Evolutionary conservation across 2,113 vertebrate genomes (phyloP), one percentile per base, ranked within the genome.

Genomic region (Plotosus lineatus): DNA sequence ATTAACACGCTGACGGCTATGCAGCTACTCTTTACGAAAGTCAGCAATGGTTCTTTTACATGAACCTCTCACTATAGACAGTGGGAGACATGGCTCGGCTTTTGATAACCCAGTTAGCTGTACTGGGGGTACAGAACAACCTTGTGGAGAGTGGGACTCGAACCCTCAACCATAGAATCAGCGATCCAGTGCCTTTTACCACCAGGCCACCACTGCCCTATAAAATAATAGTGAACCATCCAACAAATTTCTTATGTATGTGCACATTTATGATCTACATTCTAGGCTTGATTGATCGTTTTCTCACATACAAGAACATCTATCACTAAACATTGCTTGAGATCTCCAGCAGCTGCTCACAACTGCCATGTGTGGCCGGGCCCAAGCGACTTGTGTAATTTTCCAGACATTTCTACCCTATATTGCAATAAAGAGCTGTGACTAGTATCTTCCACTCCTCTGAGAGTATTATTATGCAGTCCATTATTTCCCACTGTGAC

Each of bases 401-500:
- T 50, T 80, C 69, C 44, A 12, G 33, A 71, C 63, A 63, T 74
- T 40, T 36, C 12, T 23, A 61, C 56, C 46, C 50, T 44, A 53
- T 63, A 75, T 74, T 53, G 79, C 79, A 21, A 40, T 23, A 50
- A 6, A 58, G 26, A 61, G 78, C 42, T 31, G 19, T 4, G 28
- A 46, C 53, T 26, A 17, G 23, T 23, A 72, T 73, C 79, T 61
- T 73, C 79, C 51, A 56, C 55, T 80, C 55, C 56, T 80, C 7
- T n/a, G 79, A 33, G 79, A 74, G 26, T 6, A 23, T 55, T 55
- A 53, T 75, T 51, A n/a, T 38, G 42, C 31, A 38, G 56, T 48
- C 50, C 69, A 56, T 73, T 80, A 73, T 80, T 80, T 44, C 69
- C 56, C 55, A 7, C 79, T 73, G 40, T 46, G 78, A 58, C 50